phyloP scores from a whole-genome alignment of 2,113 vertebrate genomes.

The Rhinoptilus africanus region DNA sequence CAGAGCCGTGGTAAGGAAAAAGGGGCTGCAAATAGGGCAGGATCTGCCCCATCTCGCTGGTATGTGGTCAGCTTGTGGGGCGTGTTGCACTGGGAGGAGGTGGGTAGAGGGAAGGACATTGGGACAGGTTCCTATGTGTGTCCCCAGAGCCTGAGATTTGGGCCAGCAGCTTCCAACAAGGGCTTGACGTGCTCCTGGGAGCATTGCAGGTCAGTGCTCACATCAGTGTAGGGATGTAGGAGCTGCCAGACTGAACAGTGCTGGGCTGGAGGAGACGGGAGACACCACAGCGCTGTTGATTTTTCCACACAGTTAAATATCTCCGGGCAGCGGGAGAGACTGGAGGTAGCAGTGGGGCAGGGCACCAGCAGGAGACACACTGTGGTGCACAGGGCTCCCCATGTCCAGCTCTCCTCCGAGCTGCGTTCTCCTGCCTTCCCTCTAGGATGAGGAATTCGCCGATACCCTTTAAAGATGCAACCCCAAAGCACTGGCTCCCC shows the following conservation, averaged over 20 bases:
- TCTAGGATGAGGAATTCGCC: not conserved
- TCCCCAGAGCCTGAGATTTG: not conserved
- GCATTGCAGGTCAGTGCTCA: not conserved
- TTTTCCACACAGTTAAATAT: not conserved
- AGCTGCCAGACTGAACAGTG: not conserved
- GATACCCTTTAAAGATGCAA: not conserved
- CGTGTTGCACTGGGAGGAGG: not conserved
- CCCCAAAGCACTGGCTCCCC: not conserved
- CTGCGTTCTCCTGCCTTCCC: not conserved
- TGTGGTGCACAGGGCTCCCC: not conserved
- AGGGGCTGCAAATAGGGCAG: not conserved
- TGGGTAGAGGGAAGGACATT: not conserved
- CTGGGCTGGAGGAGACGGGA: not conserved
- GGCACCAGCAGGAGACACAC: not conserved
- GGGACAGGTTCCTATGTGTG: fast-evolving
- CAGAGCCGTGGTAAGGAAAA: not conserved
- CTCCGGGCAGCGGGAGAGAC: not conserved
- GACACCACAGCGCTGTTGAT: not conserved
- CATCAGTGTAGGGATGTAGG: not conserved
- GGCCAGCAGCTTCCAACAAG: not conserved
- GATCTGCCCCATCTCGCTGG: not conserved
- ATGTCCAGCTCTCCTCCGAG: not conserved
- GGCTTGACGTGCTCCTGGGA: not conserved
- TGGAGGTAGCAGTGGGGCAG: not conserved
- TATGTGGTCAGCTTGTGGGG: not conserved